A percentile compares a stretch with the other conserved stretches of the same genome.
These are phyloP conservation scores for Harpagifer antarcticus DNA, from an alignment of 2,797 vertebrate genomes.

Conservation along the genomic window DNA sequence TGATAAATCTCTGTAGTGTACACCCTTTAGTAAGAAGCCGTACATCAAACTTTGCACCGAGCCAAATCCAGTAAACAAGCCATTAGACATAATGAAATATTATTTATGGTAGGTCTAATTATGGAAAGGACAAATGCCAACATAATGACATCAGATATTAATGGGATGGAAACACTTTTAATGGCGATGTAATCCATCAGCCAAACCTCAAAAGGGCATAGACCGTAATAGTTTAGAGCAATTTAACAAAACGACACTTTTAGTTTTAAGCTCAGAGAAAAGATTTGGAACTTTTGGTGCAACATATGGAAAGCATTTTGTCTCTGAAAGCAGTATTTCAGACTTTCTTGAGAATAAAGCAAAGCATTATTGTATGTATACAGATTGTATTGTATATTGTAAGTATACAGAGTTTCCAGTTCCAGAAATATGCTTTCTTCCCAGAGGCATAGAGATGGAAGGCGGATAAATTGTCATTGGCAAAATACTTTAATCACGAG, in stretches of 20 bases:
- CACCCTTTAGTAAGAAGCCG: constrained; percentile 37
- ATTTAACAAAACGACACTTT: constrained; percentile 24
- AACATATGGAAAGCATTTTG: constrained; percentile 1
- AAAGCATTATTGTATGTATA: neutral
- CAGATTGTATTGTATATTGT: neutral
- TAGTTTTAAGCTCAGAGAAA: neutral
- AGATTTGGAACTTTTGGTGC: constrained; percentile 9
- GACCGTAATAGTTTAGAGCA: constrained; percentile 31
- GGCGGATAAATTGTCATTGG: neutral
- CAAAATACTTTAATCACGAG: constrained; percentile 7
- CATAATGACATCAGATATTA: constrained; percentile 66
- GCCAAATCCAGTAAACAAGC: constrained; percentile 61
- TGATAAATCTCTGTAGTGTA: constrained; percentile 41
- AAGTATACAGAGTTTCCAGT: neutral
- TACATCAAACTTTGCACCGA: constrained; percentile 39
- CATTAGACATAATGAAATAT: constrained; percentile 58
- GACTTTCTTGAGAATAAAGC: neutral
- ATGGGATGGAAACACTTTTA: constrained; percentile 63
- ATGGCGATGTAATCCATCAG: constrained; percentile 50
- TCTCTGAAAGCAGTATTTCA: constrained; percentile 2
- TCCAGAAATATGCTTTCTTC: neutral
- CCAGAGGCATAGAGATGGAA: neutral
- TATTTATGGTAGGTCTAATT: constrained; percentile 56
- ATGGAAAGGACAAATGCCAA: constrained; percentile 27
- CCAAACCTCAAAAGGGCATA: constrained; percentile 24